Conservation (phyloP, 2,888 invertebrate species). For the Cepaea hortensis region DNA sequence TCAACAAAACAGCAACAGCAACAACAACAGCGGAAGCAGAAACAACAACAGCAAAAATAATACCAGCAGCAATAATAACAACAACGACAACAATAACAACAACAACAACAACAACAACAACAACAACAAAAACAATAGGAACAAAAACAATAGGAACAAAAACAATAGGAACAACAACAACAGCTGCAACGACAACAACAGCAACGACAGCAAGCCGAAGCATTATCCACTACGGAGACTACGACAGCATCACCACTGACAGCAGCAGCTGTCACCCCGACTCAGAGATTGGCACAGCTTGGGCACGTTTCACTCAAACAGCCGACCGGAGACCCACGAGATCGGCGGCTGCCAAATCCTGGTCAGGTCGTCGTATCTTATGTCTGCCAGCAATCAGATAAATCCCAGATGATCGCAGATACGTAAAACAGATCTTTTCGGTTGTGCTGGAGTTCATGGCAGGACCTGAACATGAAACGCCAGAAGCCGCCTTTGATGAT, state of each 20-base stretch:
- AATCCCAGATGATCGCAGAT: not conserved
- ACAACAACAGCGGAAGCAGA: not conserved
- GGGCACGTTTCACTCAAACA: conserved; percentile 10
- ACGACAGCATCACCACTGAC: not conserved
- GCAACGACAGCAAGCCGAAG: too few species aligned
- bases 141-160: not conserved
- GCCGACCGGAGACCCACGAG: not conserved
- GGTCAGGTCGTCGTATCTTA: not conserved
- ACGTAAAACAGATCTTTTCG: not conserved
- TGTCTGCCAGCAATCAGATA: not conserved
- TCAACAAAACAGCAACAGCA: not conserved
- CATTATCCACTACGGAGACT: not conserved
- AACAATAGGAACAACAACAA: too few species aligned
- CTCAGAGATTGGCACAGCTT: not conserved
- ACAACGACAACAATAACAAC: not conserved
- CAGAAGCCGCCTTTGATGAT: not conserved
- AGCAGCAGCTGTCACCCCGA: not conserved
- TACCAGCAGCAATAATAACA: not conserved
- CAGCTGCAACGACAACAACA: too few species aligned
- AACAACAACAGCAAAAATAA: not conserved
- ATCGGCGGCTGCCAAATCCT: not conserved
- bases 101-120: not conserved
- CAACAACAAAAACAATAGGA: not conserved
- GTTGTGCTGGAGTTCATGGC: not conserved
- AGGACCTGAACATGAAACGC: not conserved